phyloP scores from a whole-genome alignment of 2,888 invertebrate species.

The Ceramica pisi region DNA sequence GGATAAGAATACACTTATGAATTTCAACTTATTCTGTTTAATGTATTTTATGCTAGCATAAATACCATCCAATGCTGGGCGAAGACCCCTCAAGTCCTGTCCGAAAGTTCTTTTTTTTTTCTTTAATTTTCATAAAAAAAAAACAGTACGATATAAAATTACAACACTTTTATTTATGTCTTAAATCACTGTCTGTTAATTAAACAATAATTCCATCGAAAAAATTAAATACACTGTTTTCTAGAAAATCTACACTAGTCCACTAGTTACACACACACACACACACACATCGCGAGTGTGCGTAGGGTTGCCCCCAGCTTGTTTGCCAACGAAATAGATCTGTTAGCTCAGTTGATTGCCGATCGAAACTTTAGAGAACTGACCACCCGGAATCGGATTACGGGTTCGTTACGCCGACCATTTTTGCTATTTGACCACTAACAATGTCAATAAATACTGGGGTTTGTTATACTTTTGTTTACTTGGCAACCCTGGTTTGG shows the following conservation, averaged over 20 bases:
- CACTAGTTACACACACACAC: not conserved
- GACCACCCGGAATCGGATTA: conserved; percentile 87
- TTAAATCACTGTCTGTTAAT: no score
- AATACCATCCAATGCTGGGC: no score
- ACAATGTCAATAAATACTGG: conserved; percentile 81
- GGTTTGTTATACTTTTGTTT: conserved; percentile 72
- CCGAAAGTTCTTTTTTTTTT: no score
- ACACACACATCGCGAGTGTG: conserved; percentile 39
- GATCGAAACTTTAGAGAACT: conserved; percentile 86
- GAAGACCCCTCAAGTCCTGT: no score
- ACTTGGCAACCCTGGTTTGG: conserved; percentile 72
- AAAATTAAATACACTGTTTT: not conserved
- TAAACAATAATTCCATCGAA: no score
- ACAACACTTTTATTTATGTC: no score
- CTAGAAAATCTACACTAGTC: not conserved
- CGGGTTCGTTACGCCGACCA: conserved; percentile 83
- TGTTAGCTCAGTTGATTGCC: conserved; percentile 86
- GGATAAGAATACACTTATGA: no score
- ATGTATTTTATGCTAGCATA: no score
- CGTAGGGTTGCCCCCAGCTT: conserved; percentile 74
- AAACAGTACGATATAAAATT: no score
- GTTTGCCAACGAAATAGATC: conserved; percentile 85
- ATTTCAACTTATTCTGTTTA: no score
- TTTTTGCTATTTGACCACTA: conserved; percentile 87
- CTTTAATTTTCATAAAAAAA: no score